Percentiles rank a stretch among this genome's conserved stretches.
phyloP scores from a whole-genome alignment of 2,888 invertebrate species.

The Tiliacea citrago region DNA sequence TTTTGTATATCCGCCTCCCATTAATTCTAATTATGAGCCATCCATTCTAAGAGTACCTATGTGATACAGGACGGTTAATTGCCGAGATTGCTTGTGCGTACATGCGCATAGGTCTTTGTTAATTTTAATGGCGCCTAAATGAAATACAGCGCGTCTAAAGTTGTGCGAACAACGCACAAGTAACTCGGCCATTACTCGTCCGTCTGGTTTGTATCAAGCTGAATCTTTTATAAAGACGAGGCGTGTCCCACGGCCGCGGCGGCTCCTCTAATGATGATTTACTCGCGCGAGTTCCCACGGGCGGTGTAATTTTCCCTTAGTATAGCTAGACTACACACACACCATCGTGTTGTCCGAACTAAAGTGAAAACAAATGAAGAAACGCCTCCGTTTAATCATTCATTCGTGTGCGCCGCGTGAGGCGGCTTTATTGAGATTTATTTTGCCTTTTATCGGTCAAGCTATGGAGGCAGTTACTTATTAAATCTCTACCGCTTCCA shows the following conservation, averaged over 20 bases:
- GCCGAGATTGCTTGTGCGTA: conserved; percentile 58
- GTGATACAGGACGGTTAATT: conserved; percentile 55
- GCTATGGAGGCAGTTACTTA: conserved; percentile 62
- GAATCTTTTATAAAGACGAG: conserved; percentile 89
- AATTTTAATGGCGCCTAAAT: conserved; percentile 69
- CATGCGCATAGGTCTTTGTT: conserved; percentile 65
- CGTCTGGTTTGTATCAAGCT: conserved; percentile 86
- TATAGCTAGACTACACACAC: conserved; percentile 74
- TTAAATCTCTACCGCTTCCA: conserved; percentile 37
- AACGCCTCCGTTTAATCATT: conserved; percentile 88
- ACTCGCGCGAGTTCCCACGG: conserved; percentile 84
- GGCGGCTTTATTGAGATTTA: conserved; percentile 86
- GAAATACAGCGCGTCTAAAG: conserved; percentile 66
- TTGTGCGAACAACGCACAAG: conserved; percentile 65
- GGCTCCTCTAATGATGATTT: conserved; percentile 87
- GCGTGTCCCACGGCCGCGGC: conserved; percentile 79
- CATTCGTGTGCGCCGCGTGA: conserved; percentile 80
- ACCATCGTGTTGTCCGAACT: conserved; percentile 80
- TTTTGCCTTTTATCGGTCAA: conserved; percentile 80
- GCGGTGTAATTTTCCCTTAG: conserved; percentile 88
- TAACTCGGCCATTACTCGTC: conserved; percentile 78
- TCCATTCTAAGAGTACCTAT: conserved; percentile 42
- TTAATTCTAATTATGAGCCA: conserved; percentile 56
- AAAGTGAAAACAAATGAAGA: conserved; percentile 89
- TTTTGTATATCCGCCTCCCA: conserved; percentile 18